These are phyloP conservation scores for Coturnix japonica DNA, from an alignment of 2,113 vertebrate genomes.

Conservation along the genomic window DNA sequence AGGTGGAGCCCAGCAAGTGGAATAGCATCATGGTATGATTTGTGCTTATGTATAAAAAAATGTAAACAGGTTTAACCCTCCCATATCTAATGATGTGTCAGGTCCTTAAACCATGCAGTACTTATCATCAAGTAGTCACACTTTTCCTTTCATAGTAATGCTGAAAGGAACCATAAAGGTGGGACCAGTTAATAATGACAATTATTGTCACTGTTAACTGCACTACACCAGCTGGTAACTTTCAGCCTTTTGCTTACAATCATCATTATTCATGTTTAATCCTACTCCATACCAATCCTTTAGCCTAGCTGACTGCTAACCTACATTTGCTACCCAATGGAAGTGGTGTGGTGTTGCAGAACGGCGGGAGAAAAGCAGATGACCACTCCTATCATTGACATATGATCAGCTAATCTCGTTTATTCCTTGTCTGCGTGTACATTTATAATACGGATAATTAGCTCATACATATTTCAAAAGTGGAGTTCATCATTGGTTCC, in stretches of 20 bases:
- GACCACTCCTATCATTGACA: too few species aligned
- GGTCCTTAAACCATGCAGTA: background rate
- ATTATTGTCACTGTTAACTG: constrained; percentile 3
- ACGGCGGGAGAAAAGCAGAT: too few species aligned
- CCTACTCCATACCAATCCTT: background rate
- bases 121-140: background rate
- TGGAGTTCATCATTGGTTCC: too few species aligned
- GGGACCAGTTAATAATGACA: background rate
- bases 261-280: constrained; percentile 1
- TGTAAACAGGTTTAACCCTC: background rate
- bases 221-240: background rate
- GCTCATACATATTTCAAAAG: too few species aligned
- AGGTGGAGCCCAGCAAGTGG: constrained; percentile 27
- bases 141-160: background rate
- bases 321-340: background rate
- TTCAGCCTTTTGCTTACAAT: constrained; percentile 8
- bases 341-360: too few species aligned
- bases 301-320: background rate
- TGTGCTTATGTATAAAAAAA: constrained; percentile 14
- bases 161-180: background rate
- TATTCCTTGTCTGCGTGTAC: too few species aligned
- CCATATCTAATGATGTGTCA: background rate
- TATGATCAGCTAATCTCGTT: too few species aligned
- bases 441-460: too few species aligned
- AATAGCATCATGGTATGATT: background rate